These are phyloP conservation scores for Elysia chlorotica DNA, from an alignment of 1,140 invertebrate species.

Conservation along the genomic window DNA sequence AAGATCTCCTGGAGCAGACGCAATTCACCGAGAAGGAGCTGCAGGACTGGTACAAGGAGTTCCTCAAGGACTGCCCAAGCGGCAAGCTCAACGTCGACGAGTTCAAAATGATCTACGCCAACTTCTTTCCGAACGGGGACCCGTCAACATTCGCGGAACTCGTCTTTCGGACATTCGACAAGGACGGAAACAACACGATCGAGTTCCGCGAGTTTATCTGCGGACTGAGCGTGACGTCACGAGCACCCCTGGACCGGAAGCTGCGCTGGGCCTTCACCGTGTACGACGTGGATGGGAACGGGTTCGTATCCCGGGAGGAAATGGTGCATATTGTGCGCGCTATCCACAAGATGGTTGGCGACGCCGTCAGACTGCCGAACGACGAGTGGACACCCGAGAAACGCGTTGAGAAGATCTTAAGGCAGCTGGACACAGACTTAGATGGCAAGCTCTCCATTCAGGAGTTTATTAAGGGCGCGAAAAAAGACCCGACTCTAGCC, in stretches of 20 bases:
- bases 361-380: constrained; percentile 99
- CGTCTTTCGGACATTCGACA: constrained; percentile 97
- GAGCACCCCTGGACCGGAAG: constrained; percentile 96
- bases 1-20: constrained; percentile 93
- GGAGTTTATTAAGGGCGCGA: constrained; percentile 97
- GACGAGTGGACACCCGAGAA: constrained; percentile 98
- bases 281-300: constrained; percentile 97
- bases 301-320: constrained; percentile 95
- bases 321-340: constrained; percentile 99
- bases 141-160: constrained; percentile 99
- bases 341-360: constrained; percentile 99
- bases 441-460: constrained; percentile 92
- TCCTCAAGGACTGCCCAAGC: constrained; percentile 95
- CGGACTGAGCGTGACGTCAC: constrained; percentile 91
- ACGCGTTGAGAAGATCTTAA: constrained; percentile 97
- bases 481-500: constrained; percentile 97
- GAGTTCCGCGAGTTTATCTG: constrained; percentile 98
- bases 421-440: constrained; percentile 94
- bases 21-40: constrained; percentile 95
- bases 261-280: constrained; percentile 91
- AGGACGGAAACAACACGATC: constrained; percentile 95
- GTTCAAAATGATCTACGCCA: constrained; percentile 98
- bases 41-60: constrained; percentile 73
- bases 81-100: constrained; percentile 95
- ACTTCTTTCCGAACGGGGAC: constrained; percentile 99